Percentiles rank a stretch among this genome's conserved stretches.
Evolutionary conservation across 1,140 invertebrate species (phyloP).

Genomic region (Spodoptera litura): DNA sequence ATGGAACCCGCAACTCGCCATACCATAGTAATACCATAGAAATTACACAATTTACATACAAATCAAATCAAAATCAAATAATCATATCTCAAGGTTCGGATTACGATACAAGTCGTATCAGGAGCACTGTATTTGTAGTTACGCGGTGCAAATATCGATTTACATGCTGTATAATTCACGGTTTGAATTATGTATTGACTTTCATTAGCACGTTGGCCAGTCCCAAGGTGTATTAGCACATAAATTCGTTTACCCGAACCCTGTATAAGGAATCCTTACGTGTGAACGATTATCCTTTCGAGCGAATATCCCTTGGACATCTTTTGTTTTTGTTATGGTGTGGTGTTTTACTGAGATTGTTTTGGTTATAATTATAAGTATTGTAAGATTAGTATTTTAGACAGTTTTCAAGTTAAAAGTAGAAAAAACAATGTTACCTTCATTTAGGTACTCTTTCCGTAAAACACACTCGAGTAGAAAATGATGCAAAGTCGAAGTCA

Average conservation of each 20-base stretch:
- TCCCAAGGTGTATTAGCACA: constrained; percentile 83
- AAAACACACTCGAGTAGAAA: no score
- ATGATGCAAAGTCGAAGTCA: no score
- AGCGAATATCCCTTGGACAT: constrained; percentile 51
- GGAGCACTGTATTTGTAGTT: constrained; percentile 72
- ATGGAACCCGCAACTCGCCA: constrained; percentile 18
- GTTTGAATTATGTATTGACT: constrained; percentile 86
- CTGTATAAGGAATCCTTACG: constrained; percentile 72
- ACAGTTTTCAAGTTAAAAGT: not conserved
- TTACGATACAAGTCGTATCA: constrained; percentile 73
- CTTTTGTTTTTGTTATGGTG: constrained; percentile 43
- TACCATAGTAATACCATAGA: constrained; percentile 13
- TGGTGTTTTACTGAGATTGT: not conserved
- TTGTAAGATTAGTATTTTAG: not conserved
- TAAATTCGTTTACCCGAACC: constrained; percentile 82
- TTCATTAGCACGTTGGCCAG: constrained; percentile 85
- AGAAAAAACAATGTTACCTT: no score
- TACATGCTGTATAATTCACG: constrained; percentile 85
- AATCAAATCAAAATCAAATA: constrained; percentile 47
- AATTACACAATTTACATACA: constrained; percentile 42
- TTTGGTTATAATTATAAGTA: not conserved
- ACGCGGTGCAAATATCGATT: constrained; percentile 85
- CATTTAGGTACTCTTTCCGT: no score
- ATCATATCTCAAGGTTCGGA: constrained; percentile 46
- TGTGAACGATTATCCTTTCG: constrained; percentile 79